Evolutionary conservation across 2,888 invertebrate species (phyloP).

Genomic region (Phortica magna): DNA sequence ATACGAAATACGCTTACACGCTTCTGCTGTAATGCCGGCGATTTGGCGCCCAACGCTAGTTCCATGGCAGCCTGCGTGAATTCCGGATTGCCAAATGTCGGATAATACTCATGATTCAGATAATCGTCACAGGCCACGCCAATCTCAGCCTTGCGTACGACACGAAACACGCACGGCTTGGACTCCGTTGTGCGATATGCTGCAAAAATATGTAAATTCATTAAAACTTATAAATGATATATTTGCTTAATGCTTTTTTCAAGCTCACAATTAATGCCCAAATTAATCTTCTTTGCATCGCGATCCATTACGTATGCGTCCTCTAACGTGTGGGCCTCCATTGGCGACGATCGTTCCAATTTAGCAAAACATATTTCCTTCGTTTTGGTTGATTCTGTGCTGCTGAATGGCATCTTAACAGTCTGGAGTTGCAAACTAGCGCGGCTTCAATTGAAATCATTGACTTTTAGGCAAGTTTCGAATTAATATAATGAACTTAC

Average conservation of each 20-base stretch:
- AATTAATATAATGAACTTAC: not conserved
- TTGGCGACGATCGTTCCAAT: not conserved
- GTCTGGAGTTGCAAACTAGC: not conserved
- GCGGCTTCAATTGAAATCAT: not conserved
- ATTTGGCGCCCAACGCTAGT: constrained; percentile 37
- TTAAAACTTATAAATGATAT: not conserved
- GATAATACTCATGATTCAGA: constrained; percentile 45
- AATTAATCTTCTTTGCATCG: constrained; percentile 41
- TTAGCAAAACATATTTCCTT: not conserved
- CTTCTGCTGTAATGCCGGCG: constrained; percentile 34
- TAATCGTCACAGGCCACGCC: constrained; percentile 27
- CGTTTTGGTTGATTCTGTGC: not conserved
- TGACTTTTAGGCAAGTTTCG: not conserved
- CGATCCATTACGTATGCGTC: constrained; percentile 26
- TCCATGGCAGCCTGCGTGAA: constrained; percentile 36
- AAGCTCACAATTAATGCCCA: constrained; percentile 44
- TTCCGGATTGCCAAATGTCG: constrained; percentile 38
- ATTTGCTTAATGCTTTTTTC: not conserved
- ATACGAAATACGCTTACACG: constrained; percentile 25
- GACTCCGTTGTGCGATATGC: constrained; percentile 44
- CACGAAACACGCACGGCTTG: constrained; percentile 39
- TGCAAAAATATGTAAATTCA: constrained; percentile 14
- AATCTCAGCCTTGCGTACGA: constrained; percentile 37
- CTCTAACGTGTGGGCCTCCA: not conserved
- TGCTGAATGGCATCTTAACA: not conserved